Evolutionary conservation across 2,888 invertebrate species (phyloP), one percentile per base, ranked within the genome.

Genomic region (Antitype chi): DNA sequence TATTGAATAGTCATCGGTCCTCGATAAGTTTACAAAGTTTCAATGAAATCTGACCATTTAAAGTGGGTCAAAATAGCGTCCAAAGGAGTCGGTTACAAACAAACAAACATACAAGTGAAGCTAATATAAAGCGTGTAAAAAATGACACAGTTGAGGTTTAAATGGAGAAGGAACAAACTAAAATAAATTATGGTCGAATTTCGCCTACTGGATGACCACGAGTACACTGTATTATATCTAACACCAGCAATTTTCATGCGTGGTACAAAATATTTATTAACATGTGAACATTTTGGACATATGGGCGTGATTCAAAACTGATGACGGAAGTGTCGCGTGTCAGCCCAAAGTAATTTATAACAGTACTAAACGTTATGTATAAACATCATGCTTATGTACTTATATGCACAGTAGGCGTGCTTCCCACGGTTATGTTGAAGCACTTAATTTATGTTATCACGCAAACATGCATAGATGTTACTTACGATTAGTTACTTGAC

Each of bases 251-350:
- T 47, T 32, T 28, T 55, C 49, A n/a, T 4, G 17, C 32, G 49
- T 63, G 28, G 11, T 49, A 6, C n/a, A 76, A 82, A 52, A 78
- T 69, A 59, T 67, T 59, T 70, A 74, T n/a, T 32, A 57, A 72
- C 59, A 71, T 57, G 57, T 66, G 13, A 38, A 84, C 70, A 52
- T 25, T 57, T 52, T 66, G 13, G 47, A 84, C 70, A 52, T 25
- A 53, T 57, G 63, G 73, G 74, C 59, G 74, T 81, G 87, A 87
- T 80, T 87, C 66, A 76, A 87, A 72, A 72, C 49, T 52, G 52
- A 80, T 71, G 74, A 59, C 47, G 25, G 32, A 76, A 73, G 43
- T 57, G 67, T 85, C 85, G 69, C 81, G 85, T 85, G 81, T 73
- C 74, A 75, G 32, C 38, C 43, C 57, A 70, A 70, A 28, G 75